Percentiles rank a stretch among this genome's conserved stretches.
Conservation (phyloP, 2,797 vertebrate genomes). For the Atherinosoma microstoma region DNA sequence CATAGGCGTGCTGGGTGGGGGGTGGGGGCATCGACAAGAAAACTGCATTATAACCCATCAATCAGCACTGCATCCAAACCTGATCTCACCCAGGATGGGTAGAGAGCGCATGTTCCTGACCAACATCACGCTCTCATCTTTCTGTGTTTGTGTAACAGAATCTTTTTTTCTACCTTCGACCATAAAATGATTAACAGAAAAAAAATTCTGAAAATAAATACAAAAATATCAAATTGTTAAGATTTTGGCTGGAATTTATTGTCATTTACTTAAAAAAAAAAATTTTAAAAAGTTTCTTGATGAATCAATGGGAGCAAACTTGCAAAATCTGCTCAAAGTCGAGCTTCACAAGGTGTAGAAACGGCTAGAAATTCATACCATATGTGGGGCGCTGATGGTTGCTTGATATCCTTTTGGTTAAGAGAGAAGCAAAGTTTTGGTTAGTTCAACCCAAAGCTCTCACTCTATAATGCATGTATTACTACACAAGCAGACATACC, state of each 20-base stretch:
- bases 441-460: constrained; percentile 36
- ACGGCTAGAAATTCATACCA: constrained; percentile 86
- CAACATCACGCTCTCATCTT: background rate
- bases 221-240: background rate
- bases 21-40: constrained; percentile 5
- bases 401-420: constrained; percentile 93
- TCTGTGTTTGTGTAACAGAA: background rate
- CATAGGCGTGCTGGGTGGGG: constrained; percentile 92
- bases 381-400: constrained; percentile 99
- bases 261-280: constrained; percentile 5
- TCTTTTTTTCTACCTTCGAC: background rate
- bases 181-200: background rate
- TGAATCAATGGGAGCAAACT: constrained; percentile 9
- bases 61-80: constrained; percentile 2
- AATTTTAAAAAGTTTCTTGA: background rate
- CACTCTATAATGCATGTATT: background rate
- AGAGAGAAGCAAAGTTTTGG: constrained; percentile 60
- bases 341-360: constrained; percentile 26
- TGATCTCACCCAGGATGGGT: background rate
- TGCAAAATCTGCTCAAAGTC: constrained; percentile 8
- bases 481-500: constrained; percentile 45
- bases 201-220: background rate
- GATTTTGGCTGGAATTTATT: background rate
- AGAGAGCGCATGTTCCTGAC: background rate
- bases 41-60: constrained; percentile 39